A percentile compares a stretch with the other conserved stretches of the same genome.
phyloP scores from a whole-genome alignment of 1,140 invertebrate genomes.

The Temnothorax curvispinosus region DNA sequence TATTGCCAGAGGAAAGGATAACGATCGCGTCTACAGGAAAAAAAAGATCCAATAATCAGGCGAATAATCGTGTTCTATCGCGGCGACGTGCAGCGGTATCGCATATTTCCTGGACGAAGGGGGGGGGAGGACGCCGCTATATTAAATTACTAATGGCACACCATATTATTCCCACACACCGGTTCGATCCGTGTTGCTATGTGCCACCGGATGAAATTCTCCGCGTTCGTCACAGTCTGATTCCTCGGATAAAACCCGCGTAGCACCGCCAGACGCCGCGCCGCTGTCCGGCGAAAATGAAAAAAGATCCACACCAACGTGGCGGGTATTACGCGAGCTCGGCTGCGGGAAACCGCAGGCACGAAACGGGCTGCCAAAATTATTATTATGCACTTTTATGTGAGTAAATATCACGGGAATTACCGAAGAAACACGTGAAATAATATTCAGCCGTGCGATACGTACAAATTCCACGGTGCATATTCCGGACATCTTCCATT shows the following conservation, averaged over 20 bases:
- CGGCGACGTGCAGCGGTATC: slow-evolving; percentile 13
- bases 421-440: background rate
- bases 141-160: slow-evolving; percentile 59
- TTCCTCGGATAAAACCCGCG: slow-evolving; percentile 48
- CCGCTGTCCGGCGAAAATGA: slow-evolving; percentile 15
- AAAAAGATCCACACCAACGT: slow-evolving; percentile 15
- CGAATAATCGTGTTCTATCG: slow-evolving; percentile 35
- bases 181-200: slow-evolving; percentile 41
- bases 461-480: background rate
- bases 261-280: slow-evolving; percentile 6
- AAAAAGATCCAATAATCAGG: slow-evolving; percentile 17
- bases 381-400: slow-evolving; percentile 29
- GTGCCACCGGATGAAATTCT: slow-evolving; percentile 61
- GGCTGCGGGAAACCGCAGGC: slow-evolving; percentile 37
- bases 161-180: slow-evolving; percentile 36
- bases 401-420: background rate
- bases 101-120: slow-evolving; percentile 37
- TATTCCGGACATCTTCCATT: background rate
- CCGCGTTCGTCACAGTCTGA: slow-evolving; percentile 70
- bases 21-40: background rate
- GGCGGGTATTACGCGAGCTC: background rate
- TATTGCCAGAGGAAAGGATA: slow-evolving; percentile 12
- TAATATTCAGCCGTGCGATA: background rate
- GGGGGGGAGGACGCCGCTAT: background rate
- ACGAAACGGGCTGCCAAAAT: slow-evolving; percentile 13